Conservation (phyloP, 2,888 invertebrate genomes). For the Ochropleura plecta region DNA sequence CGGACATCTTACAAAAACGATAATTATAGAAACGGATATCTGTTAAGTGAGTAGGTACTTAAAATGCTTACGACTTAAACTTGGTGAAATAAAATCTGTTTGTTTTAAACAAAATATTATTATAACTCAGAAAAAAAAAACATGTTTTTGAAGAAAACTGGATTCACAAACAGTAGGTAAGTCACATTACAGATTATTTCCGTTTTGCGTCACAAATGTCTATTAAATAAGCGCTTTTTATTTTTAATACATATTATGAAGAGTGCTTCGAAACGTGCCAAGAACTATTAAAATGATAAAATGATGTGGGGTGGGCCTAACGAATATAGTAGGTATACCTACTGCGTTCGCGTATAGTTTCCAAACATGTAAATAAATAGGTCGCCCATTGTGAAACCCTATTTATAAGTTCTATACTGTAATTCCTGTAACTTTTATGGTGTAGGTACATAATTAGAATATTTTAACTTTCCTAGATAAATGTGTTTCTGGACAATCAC, state of each 20-base stretch:
- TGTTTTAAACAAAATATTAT: not conserved
- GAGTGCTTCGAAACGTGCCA: constrained; percentile 49
- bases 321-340: constrained; percentile 8
- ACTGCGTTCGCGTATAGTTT: not conserved
- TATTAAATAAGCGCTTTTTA: constrained; percentile 53
- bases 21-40: no score
- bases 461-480: no score
- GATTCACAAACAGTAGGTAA: constrained; percentile 25
- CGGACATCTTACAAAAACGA: not conserved
- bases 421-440: no score
- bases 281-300: constrained; percentile 54
- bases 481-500: no score
- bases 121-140: not conserved
- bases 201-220: constrained; percentile 32
- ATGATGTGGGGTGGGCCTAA: constrained; percentile 2
- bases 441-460: no score
- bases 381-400: no score
- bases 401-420: no score
- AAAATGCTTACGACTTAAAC: not conserved
- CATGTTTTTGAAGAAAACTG: not conserved
- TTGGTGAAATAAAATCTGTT: not conserved
- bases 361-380: not conserved
- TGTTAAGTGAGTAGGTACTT: not conserved
- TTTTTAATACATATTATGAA: constrained; percentile 50
- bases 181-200: constrained; percentile 18